These are phyloP conservation scores for Panulirus ornatus DNA, from an alignment of 1,140 invertebrate genomes.

Conservation along the genomic window DNA sequence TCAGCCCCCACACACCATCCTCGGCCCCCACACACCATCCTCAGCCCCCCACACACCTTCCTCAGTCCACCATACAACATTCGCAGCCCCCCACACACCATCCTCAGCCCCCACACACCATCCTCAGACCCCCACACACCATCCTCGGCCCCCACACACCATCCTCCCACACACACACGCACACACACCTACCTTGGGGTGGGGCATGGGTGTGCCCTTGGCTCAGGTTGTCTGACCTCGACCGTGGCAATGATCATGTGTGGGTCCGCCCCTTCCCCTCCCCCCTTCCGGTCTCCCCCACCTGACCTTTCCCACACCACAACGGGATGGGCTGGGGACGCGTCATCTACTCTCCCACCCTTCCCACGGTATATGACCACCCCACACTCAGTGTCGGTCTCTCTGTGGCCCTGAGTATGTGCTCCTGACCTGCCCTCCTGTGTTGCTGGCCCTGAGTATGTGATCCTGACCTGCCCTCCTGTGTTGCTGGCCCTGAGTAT, in stretches of 20 bases:
- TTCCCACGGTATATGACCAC: too few relatives aligned
- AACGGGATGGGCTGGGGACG: too few relatives aligned
- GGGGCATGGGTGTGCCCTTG: too few relatives aligned
- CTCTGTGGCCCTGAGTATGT: too few relatives aligned
- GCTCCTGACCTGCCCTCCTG: too few relatives aligned
- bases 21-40: background rate
- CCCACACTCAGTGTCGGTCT: too few relatives aligned
- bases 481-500: too few relatives aligned
- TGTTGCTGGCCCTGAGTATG: too few relatives aligned
- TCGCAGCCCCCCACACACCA: background rate
- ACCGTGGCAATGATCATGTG: background rate
- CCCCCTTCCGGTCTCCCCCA: background rate
- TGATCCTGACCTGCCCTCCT: too few relatives aligned
- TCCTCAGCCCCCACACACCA: background rate
- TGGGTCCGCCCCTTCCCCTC: background rate
- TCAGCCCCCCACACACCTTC: background rate
- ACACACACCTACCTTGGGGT: background rate
- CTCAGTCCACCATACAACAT: background rate
- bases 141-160: background rate
- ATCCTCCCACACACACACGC: background rate
- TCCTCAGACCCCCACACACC: background rate
- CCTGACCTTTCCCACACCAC: too few relatives aligned
- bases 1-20: background rate
- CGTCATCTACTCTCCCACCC: too few relatives aligned
- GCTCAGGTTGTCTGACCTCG: too few relatives aligned